Evolutionary conservation across 2,797 vertebrate genomes (phyloP), one percentile per base, ranked within the genome.

Genomic region (Dallia pectoralis): DNA sequence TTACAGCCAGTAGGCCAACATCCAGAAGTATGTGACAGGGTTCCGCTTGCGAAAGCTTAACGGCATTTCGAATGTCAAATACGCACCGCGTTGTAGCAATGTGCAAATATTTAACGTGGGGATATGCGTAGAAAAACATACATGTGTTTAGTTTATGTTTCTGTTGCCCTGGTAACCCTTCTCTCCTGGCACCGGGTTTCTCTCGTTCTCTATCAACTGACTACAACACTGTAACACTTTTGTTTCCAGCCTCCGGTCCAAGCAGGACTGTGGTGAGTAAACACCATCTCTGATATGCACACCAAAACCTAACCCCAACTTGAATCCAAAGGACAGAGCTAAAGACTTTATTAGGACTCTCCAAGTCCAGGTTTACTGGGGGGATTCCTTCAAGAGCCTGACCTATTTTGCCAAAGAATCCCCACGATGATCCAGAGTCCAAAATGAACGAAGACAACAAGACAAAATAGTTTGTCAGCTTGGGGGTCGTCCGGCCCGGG

Each of bases 361-460:
- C n/a, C 36, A 47, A 27, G n/a, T 40, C n/a, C 27, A 19, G 25
- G 5, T 48, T 48, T 48, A 9, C 12, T 27, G 27, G 27, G 27
- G 22, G 9, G 27, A 7, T 62, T 29, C 44, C 15, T 30, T 22
- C 19, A 40, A 11, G 14, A 11, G 27, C 27, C 66, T 27, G 44
- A 22, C 36, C 36, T 22, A 4, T n/a, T 48, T 12, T 29, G 25
- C 36, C 12, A 40, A 12, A 53, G 27, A 29, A 40, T 18, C 27
- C 25, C 68, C 30, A 65, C 75, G 25, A 65, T 67, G n/a, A 30
- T 14, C 15, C 79, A 79, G 83, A 83, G 80, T 75, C 48, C 64
- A 70, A 69, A 69, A 40, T 67, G 59, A 63, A 88, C 83, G 80
- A 82, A 82, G 82, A 86, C 70, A 79, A 80, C 67, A 61, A 85